These are phyloP conservation scores for Jacana jacana DNA, from an alignment of 2,113 vertebrate genomes.

Conservation along the genomic window DNA sequence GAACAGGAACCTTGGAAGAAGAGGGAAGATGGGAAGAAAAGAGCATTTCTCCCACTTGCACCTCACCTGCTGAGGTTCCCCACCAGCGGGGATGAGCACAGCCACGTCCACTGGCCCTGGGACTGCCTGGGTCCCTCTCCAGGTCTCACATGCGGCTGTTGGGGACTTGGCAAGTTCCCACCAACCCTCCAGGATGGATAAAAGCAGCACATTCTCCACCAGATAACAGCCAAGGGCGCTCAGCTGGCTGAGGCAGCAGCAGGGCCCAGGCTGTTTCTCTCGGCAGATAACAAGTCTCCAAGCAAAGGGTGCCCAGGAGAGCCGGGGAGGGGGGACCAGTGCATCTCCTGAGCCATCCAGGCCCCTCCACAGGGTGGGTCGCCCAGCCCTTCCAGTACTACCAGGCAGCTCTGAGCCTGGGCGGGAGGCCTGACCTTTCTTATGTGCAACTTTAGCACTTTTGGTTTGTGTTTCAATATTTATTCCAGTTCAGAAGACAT, in stretches of 20 bases:
- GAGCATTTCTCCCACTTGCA: background rate
- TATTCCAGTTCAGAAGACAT: background rate
- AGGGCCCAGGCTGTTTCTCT: background rate
- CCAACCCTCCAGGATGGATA: fast-evolving
- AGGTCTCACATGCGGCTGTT: background rate
- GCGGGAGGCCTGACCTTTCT: fast-evolving
- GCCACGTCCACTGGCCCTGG: fast-evolving
- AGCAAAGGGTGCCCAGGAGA: background rate
- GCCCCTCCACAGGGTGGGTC: background rate
- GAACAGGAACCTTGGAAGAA: background rate
- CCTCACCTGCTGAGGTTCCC: background rate
- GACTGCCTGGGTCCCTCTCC: background rate
- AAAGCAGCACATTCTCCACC: background rate
- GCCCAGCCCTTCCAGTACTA: background rate
- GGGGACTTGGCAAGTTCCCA: background rate
- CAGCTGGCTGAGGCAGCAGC: background rate
- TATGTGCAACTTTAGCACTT: background rate
- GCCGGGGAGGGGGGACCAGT: fast-evolving
- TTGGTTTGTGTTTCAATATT: background rate
- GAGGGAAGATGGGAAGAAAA: background rate
- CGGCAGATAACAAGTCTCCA: background rate
- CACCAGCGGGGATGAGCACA: fast-evolving
- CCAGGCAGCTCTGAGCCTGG: fast-evolving
- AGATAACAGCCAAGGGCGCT: background rate
- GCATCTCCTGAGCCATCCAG: background rate